Base-by-base conservation (phyloP, 1,140 invertebrate genomes). In the Drosophila santomea region DNA sequence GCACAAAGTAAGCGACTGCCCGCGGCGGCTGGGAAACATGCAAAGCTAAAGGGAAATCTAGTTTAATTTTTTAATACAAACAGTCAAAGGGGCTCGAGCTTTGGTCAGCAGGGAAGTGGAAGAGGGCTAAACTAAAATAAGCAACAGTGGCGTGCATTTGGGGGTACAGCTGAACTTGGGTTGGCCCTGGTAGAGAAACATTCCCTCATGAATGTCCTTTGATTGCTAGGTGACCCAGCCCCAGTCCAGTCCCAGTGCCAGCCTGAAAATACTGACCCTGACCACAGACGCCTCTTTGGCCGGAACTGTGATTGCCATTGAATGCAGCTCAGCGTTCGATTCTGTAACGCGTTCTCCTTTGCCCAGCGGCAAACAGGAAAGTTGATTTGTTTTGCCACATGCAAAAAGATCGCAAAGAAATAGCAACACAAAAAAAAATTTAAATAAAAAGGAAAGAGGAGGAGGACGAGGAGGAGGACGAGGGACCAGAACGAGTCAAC, bases 61-160 rank as follows among this genome's bases (percentile, higher is more conserved):
- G 83, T 88, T 88, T 88, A 89, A 88, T 89, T 88, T 88, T 88
- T 89, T 83, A 77, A 83, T 83, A 83, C 82, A 74, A 86, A 77
- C 71, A 68, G 78, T 86, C 82, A 86, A 86, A 86, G 79, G 67
- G 64, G 73, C 41, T 32, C 28, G 7, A 15, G 43, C 41, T 41
- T 12, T 36, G 73, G 39, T 50, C 51, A 50, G 47, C 60, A 47
- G 36, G 45, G 39, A 23, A 25, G 45, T 17, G 14, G 52, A 41
- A 15, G 52, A 41, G 48, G 8, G 20, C 3, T 15, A 35, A 25
- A 51, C 23, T 54, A 45, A 56, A 71, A 28, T 45, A 36, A 39
- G 44, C 47, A 54, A 25, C 80, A 83, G 60, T 52, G 75, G 56
- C 56, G 43, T 17, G 1, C n/a, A 4, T 7, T 15, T 11, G 17